A percentile compares a stretch with the other conserved stretches of the same genome.
These are phyloP conservation scores for Tautogolabrus adspersus DNA, from an alignment of 2,113 vertebrate genomes.

Conservation along the genomic window DNA sequence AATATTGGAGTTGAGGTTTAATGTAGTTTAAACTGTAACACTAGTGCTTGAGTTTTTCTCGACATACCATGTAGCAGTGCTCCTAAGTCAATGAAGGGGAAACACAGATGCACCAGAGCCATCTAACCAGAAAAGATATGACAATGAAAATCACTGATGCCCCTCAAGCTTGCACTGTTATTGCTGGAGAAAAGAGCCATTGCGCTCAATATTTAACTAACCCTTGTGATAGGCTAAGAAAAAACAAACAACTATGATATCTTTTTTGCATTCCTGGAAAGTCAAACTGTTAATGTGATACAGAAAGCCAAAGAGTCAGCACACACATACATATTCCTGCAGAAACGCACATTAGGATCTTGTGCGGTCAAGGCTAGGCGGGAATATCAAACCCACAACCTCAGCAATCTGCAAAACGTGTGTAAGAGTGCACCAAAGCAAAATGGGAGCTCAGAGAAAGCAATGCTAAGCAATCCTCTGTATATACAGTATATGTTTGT, in stretches of 20 bases:
- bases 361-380: conserved; percentile 38
- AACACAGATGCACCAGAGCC: conserved; percentile 46
- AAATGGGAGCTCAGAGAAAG: conserved; percentile 51
- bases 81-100: conserved; percentile 53
- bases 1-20: conserved; percentile 11
- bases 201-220: conserved; percentile 55
- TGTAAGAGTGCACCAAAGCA: conserved; percentile 55
- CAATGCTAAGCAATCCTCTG: conserved; percentile 45
- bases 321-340: neutral
- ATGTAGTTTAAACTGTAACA: conserved; percentile 40
- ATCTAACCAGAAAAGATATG: conserved; percentile 57
- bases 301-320: conserved; percentile 14
- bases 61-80: conserved; percentile 14
- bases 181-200: conserved; percentile 43
- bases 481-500: conserved; percentile 6
- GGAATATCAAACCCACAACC: conserved; percentile 58
- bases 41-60: conserved; percentile 27
- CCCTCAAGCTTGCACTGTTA: conserved; percentile 39
- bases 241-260: conserved; percentile 26
- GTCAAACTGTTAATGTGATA: conserved; percentile 47
- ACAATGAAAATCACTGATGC: conserved; percentile 62
- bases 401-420: conserved; percentile 66
- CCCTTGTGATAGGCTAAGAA: conserved; percentile 23
- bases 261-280: conserved; percentile 52
- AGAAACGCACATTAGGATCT: conserved; percentile 29